Evolutionary conservation across 2,113 vertebrate species (phyloP).

Genomic region (Pelusios castaneus): DNA sequence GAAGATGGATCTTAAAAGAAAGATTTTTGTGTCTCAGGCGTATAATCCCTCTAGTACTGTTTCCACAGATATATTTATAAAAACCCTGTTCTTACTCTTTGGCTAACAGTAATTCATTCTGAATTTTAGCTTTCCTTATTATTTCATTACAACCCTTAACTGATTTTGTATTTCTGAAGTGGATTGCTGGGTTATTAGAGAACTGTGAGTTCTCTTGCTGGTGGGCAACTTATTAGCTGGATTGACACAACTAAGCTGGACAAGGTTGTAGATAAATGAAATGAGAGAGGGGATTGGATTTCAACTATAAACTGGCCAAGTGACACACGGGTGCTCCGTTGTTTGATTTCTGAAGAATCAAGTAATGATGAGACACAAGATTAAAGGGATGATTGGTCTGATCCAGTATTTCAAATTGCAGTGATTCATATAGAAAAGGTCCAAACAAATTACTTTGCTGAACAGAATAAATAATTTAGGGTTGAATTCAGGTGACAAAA

Average conservation of each 20-base stretch:
- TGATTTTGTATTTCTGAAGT: not conserved
- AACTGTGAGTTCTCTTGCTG: not conserved
- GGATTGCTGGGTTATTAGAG: constrained; percentile 16
- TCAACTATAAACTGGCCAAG: not conserved
- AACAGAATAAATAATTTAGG: not conserved
- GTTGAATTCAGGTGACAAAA: not conserved
- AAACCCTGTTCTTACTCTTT: not conserved
- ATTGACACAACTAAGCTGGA: not conserved
- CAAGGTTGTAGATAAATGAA: not conserved
- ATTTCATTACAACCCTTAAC: not conserved
- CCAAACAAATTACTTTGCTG: not conserved
- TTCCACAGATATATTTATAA: constrained; percentile 43
- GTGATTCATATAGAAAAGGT: not conserved
- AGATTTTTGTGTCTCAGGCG: not conserved
- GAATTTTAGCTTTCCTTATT: not conserved
- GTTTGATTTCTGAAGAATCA: not conserved
- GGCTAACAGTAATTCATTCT: not conserved
- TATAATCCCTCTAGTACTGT: not conserved
- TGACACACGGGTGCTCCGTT: not conserved
- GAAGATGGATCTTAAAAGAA: not conserved
- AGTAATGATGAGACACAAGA: not conserved
- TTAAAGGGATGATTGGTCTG: not conserved
- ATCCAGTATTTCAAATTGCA: not conserved
- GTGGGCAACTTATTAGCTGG: not conserved
- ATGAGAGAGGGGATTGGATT: not conserved